These are phyloP conservation scores for Anser cygnoides DNA, from an alignment of 2,113 vertebrate species.

Conservation along the genomic window DNA sequence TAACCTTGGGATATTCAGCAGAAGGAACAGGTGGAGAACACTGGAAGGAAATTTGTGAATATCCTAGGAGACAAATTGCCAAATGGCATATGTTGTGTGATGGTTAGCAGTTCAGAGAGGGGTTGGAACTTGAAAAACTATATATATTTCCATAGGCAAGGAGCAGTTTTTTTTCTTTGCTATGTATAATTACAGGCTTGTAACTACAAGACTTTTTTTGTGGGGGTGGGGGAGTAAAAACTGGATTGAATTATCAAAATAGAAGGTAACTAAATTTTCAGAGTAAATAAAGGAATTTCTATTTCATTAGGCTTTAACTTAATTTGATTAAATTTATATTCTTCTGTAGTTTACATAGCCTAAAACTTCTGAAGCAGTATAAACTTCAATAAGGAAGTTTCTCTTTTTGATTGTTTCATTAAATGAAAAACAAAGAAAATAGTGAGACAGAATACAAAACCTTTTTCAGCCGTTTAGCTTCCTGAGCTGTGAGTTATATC, in stretches of 20 bases:
- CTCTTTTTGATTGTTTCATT: background rate
- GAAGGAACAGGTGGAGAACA: slow-evolving; percentile 92
- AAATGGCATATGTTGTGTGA: slow-evolving; percentile 95
- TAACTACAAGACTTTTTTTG: slow-evolving; percentile 7
- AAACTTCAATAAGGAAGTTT: background rate
- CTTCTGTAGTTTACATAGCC: background rate
- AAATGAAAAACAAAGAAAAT: background rate
- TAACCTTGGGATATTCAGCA: slow-evolving; percentile 86
- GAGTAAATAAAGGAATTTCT: slow-evolving; percentile 2
- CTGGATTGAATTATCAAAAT: slow-evolving; percentile 57
- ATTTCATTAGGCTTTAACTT: slow-evolving; percentile 22
- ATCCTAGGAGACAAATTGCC: slow-evolving; percentile 95
- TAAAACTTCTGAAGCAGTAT: slow-evolving; percentile 13
- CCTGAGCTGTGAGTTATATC: background rate
- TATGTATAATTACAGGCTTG: slow-evolving; percentile 59
- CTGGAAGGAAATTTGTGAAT: slow-evolving; percentile 98
- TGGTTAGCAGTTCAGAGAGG: slow-evolving; percentile 76
- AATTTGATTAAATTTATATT: slow-evolving; percentile 33
- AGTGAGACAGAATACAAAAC: background rate
- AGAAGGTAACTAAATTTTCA: slow-evolving; percentile 64
- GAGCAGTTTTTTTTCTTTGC: slow-evolving; percentile 70
- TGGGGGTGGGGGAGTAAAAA: background rate
- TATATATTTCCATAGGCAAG: slow-evolving; percentile 66
- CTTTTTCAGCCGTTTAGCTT: background rate
- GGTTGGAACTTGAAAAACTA: slow-evolving; percentile 26